Evolutionary conservation across 2,797 vertebrate genomes (phyloP), one percentile per base, ranked within the genome.

Genomic region (Pseudochromis fuscus): DNA sequence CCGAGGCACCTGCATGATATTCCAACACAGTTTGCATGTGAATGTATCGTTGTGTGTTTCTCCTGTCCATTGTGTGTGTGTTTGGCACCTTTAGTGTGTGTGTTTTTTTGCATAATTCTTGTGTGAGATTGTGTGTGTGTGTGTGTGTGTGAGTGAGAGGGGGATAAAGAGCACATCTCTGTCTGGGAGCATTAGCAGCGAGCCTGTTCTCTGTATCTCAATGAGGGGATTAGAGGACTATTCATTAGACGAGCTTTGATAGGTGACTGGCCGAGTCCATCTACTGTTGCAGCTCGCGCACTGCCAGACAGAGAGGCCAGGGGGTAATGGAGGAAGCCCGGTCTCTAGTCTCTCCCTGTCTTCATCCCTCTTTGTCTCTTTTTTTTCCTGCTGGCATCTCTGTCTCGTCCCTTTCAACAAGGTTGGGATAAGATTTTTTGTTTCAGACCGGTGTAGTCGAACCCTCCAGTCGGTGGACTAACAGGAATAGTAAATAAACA

Each of bases 181-280:
- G 78, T 74, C 83, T 85, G 81, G 72, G 85, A 82, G 87, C 86
- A 85, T 91, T 86, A 90, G 75, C 76, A 73, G 74, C 16, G 46
- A 90, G 86, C 81, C 76, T 83, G 78, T 88, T 87, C 87, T 88
- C 86, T 89, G 87, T 87, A 82, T 89, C 86, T 90, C 83, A 90
- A 89, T 90, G 88, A 91, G 84, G 79, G 88, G 90, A 92, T 93
- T 93, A 92, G 75, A 80, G 63, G 79, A 72, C 84, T 82, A 90
- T 92, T 91, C 88, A 91, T 91, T 86, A 88, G 82, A 23, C 59
- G 8, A 78, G 75, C 86, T 90, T 88, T 91, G 89, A 92, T 87
- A 89, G 88, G 85, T 91, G 89, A 82, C 85, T 72, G 75, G 79
- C 64, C 4, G 63, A 77, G 78, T 89, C 75, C 70, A 63, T 81